A percentile compares a stretch with the other conserved stretches of the same genome.
phyloP scores from a whole-genome alignment of 2,888 invertebrate genomes.

The Sabellastarte sp. region DNA sequence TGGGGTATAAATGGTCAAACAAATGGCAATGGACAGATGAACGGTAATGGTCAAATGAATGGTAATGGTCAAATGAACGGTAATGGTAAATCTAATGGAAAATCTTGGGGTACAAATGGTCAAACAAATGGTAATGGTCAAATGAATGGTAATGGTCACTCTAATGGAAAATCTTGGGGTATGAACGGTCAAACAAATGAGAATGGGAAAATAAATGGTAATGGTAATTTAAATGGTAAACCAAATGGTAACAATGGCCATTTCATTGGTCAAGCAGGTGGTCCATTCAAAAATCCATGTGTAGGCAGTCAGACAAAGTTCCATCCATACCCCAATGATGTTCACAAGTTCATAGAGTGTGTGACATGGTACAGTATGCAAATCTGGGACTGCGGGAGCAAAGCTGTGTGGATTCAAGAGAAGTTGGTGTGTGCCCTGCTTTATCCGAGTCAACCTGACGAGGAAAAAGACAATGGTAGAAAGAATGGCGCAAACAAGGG shows the following conservation, averaged over 20 bases:
- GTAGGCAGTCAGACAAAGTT: constrained; percentile 21
- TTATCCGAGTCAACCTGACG: neutral
- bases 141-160: too few relatives aligned
- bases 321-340: constrained; percentile 35
- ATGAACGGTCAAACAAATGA: neutral
- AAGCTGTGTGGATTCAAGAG: constrained; percentile 14
- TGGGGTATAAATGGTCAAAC: too few relatives aligned
- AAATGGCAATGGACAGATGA: neutral
- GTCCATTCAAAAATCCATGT: constrained; percentile 12
- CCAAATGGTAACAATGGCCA: too few relatives aligned
- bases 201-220: neutral
- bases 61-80: neutral
- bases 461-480: neutral
- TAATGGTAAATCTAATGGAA: neutral
- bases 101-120: neutral
- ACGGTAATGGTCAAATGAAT: too few relatives aligned
- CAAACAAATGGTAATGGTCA: neutral
- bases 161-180: neutral
- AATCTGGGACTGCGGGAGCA: constrained; percentile 9
- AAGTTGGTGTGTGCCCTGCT: constrained; percentile 6
- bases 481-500: neutral
- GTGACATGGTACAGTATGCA: constrained; percentile 24
- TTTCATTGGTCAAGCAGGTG: too few relatives aligned
- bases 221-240: too few relatives aligned
- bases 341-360: constrained; percentile 40